These are phyloP conservation scores for Spatulosminthurus flaviceps DNA, from an alignment of 2,888 invertebrate species.

Conservation along the genomic window DNA sequence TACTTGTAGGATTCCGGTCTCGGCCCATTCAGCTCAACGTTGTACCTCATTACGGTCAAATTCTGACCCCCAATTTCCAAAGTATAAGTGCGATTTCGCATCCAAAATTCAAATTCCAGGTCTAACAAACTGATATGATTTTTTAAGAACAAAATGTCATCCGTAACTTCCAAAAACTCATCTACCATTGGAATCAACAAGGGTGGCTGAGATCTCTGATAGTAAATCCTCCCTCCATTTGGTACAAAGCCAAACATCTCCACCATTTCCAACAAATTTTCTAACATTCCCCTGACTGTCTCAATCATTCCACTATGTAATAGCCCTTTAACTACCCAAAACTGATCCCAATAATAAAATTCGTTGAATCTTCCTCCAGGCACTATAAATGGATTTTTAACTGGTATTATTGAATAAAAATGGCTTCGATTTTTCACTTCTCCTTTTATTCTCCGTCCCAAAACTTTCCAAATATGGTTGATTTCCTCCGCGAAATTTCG, in stretches of 20 bases:
- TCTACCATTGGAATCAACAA: slow-evolving; percentile 76
- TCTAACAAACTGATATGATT: slow-evolving; percentile 66
- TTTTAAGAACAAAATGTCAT: too few species aligned
- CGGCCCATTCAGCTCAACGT: slow-evolving; percentile 79
- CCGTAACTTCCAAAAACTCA: slow-evolving; percentile 76
- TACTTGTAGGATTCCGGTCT: slow-evolving; percentile 87
- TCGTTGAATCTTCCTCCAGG: slow-evolving; percentile 75
- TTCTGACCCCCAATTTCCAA: slow-evolving; percentile 66
- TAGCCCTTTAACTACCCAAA: slow-evolving; percentile 90
- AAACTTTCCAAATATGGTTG: slow-evolving; percentile 67
- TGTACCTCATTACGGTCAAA: slow-evolving; percentile 77
- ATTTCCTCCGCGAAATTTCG: too few species aligned
- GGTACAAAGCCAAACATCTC: slow-evolving; percentile 83
- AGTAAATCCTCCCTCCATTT: slow-evolving; percentile 91
- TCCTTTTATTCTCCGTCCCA: slow-evolving; percentile 75
- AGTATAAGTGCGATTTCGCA: slow-evolving; percentile 71
- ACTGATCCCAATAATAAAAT: slow-evolving; percentile 90
- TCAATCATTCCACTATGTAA: slow-evolving; percentile 83
- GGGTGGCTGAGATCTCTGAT: slow-evolving; percentile 69
- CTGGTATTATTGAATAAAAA: slow-evolving; percentile 65
- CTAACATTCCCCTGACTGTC: slow-evolving; percentile 82
- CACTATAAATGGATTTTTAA: slow-evolving; percentile 77
- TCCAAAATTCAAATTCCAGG: slow-evolving; percentile 77
- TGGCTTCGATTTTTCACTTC: slow-evolving; percentile 76
- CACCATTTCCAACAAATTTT: slow-evolving; percentile 84